Percentiles rank a stretch among this genome's conserved stretches.
Evolutionary conservation across 1,140 invertebrate species (phyloP).

Genomic region (Aphidius ervi): DNA sequence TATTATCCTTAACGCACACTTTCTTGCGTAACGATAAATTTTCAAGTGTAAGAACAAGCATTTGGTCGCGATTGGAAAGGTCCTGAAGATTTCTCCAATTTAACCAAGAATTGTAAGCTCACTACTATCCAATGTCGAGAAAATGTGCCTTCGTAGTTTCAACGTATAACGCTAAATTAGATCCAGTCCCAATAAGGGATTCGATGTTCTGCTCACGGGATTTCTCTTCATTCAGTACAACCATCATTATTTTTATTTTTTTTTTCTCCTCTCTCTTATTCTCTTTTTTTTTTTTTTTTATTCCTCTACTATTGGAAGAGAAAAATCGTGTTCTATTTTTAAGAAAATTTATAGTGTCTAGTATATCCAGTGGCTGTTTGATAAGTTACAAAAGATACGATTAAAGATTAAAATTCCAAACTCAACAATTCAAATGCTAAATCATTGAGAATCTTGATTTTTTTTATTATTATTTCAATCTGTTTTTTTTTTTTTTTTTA

Average conservation of each 20-base stretch:
- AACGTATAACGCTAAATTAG: slow-evolving; percentile 24
- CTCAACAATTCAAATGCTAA: neutral
- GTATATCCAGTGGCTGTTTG: slow-evolving; percentile 4
- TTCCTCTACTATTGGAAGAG: neutral
- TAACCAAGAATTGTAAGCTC: slow-evolving; percentile 11
- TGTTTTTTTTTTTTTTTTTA: too few species aligned
- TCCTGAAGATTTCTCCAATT: slow-evolving; percentile 22
- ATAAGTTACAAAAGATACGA: slow-evolving; percentile 11
- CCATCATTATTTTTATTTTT: slow-evolving; percentile 12
- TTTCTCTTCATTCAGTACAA: slow-evolving; percentile 7
- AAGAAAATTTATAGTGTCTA: slow-evolving; percentile 19
- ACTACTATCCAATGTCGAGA: slow-evolving; percentile 5
- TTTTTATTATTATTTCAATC: neutral
- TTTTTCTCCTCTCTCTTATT: neutral
- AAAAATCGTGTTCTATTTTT: slow-evolving; percentile 14
- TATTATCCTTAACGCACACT: slow-evolving; percentile 12
- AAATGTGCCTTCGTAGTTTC: slow-evolving; percentile 14
- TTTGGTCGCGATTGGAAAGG: slow-evolving; percentile 15
- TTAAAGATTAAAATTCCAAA: slow-evolving; percentile 17
- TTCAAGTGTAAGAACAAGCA: slow-evolving; percentile 18
- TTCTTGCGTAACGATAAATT: slow-evolving; percentile 23
- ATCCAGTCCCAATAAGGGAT: slow-evolving; percentile 22
- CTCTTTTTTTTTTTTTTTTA: neutral
- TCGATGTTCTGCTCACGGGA: slow-evolving; percentile 14
- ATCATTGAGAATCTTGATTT: neutral